Evolutionary conservation across 2,113 vertebrate genomes (phyloP), one percentile per base, ranked within the genome.

Genomic region (Chloebia gouldiae): DNA sequence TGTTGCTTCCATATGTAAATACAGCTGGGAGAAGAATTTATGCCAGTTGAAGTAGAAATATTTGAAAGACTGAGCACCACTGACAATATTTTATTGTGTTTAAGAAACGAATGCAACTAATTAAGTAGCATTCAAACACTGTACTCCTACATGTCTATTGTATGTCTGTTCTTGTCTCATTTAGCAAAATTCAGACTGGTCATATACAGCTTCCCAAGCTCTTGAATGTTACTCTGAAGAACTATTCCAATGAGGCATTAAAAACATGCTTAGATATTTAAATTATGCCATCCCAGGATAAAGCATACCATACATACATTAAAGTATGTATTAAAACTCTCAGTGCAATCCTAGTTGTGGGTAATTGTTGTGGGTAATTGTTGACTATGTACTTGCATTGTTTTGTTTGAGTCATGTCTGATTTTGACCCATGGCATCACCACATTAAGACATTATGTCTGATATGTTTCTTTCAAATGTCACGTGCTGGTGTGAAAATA

Each of bases 111-210:
- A 59, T 85, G 40, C 53, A 81, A 65, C 28, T 86, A 76, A n/a
- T 64, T 73, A 78, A 56, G 91, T 72, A 85, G 49, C 27, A 82
- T 87, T 89, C 47, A 81, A 30, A 57, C 66, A 39, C 54, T 39
- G 63, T 63, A 42, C 49, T 79, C 18, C 33, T 51, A 6, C 31
- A 18, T 57, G 40, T 64, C 72, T 71, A 3, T 60, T 84, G 22
- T 69, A 42, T 76, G n/a, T 66, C 47, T 86, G 13, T 60, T 86
- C 81, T 64, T 89, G 81, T 53, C 37, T 92, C 61, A 20, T 79
- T 60, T 93, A 87, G 25, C 40, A 87, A 61, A 85, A 85, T 89
- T 77, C 80, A 81, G 53, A 49, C 53, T 56, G 57, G 31, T 65
- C 16, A 1, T 71, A 53, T 68, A 15, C 33, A 75, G 35, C 45